Conservation (phyloP, 2,113 vertebrate genomes). For the Ancistrus triradiatus region DNA sequence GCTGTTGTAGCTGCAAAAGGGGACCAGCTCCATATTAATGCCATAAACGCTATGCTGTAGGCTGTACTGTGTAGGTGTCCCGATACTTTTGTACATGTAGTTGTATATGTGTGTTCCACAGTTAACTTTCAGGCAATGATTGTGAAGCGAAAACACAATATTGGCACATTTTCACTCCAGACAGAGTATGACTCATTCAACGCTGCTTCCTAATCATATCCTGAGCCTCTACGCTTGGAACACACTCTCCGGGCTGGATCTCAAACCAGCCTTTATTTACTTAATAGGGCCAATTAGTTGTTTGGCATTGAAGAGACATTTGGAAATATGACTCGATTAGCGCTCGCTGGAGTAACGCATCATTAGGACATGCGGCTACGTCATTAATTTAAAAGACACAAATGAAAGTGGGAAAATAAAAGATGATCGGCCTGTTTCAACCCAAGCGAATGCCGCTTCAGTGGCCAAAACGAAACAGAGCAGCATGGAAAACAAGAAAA, state of each 20-base stretch:
- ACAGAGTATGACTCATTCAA: too few species aligned
- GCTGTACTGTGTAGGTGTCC: too few species aligned
- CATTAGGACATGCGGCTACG: neutral
- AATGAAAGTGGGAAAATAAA: neutral
- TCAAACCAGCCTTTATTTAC: constrained; percentile 37
- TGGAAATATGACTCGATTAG: constrained; percentile 6
- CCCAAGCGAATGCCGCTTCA: neutral
- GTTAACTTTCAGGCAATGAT: constrained; percentile 12
- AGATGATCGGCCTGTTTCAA: neutral
- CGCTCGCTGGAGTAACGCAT: neutral
- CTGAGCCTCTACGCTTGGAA: neutral
- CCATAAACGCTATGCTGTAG: too few species aligned
- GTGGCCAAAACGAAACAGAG: neutral
- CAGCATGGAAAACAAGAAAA: neutral
- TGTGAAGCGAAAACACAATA: constrained; percentile 1
- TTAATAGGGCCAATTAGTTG: constrained; percentile 39
- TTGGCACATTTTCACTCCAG: constrained; percentile 17
- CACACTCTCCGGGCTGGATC: constrained; percentile 6
- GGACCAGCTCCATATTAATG: too few species aligned
- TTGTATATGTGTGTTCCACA: neutral
- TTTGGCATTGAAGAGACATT: constrained; percentile 30
- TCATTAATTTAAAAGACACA: neutral
- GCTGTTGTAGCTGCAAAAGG: too few species aligned
- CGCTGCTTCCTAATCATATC: constrained; percentile 8
- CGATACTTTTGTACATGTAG: too few species aligned